phyloP scores from a whole-genome alignment of 2,888 invertebrate species.

The Conomelus anceps region DNA sequence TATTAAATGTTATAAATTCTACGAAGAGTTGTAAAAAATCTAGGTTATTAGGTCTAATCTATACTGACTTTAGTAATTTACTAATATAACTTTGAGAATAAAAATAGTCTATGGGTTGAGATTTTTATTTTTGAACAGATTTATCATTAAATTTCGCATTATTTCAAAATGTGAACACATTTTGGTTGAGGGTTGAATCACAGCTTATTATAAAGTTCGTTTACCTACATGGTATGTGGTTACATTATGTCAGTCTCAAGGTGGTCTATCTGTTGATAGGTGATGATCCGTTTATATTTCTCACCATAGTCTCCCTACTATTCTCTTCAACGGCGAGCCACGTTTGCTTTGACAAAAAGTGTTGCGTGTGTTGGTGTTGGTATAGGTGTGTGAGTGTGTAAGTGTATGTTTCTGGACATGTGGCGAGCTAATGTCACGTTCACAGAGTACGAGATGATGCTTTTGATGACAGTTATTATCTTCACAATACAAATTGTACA shows the following conservation, averaged over 20 bases:
- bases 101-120: too few species aligned
- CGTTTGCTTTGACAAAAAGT: background rate
- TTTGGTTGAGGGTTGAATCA: too few species aligned
- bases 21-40: too few species aligned
- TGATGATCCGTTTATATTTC: background rate
- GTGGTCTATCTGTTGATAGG: background rate
- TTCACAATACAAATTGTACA: conserved; percentile 1
- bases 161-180: too few species aligned
- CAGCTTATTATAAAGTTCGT: background rate
- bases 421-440: background rate
- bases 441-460: background rate
- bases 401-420: background rate
- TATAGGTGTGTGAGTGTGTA: background rate
- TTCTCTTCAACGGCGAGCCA: background rate
- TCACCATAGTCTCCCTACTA: background rate
- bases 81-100: too few species aligned
- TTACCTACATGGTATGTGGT: background rate
- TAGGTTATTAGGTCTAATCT: too few species aligned
- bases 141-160: too few species aligned
- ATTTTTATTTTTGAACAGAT: too few species aligned
- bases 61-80: too few species aligned
- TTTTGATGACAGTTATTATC: conserved; percentile 1
- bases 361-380: background rate
- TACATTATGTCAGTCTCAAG: too few species aligned
- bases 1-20: too few species aligned